phyloP scores from a whole-genome alignment of 2,113 vertebrate species.

The Upupa epops region DNA sequence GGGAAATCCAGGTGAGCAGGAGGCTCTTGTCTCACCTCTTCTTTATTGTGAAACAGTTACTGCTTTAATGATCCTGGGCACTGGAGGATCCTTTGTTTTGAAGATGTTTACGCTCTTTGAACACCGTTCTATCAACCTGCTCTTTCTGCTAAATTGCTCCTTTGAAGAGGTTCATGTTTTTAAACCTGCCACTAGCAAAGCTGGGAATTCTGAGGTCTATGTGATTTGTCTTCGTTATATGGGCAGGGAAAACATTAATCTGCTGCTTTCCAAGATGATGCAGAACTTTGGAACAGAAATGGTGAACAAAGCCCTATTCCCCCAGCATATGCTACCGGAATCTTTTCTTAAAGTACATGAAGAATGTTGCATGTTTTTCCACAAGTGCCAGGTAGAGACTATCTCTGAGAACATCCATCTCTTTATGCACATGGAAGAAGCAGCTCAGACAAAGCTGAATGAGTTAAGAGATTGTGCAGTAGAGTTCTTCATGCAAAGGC shows the following conservation, averaged over 20 bases:
- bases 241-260: constrained; percentile 75
- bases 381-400: constrained; percentile 83
- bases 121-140: constrained; percentile 88
- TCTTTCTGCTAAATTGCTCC: constrained; percentile 90
- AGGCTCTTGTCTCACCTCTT: constrained; percentile 87
- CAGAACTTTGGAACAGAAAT: constrained; percentile 84
- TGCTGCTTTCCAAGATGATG: constrained; percentile 85
- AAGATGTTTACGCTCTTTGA: constrained; percentile 98
- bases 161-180: constrained; percentile 87
- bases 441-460: constrained; percentile 75
- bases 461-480: constrained; percentile 81
- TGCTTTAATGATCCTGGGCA: constrained; percentile 83
- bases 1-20: constrained; percentile 94
- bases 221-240: constrained; percentile 86
- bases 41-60: constrained; percentile 90
- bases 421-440: constrained; percentile 75
- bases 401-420: constrained; percentile 91
- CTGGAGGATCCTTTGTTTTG: constrained; percentile 89
- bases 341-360: constrained; percentile 86
- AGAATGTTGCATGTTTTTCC: constrained; percentile 87
- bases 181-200: constrained; percentile 96
- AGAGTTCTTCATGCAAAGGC: constrained; percentile 81
- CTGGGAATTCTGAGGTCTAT: constrained; percentile 95
- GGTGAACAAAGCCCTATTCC: constrained; percentile 80
- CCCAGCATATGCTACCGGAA: constrained; percentile 75